Percentiles rank a stretch among this genome's conserved stretches.
Conservation (phyloP, 2,888 invertebrate species). For the Melieria crassipennis region DNA sequence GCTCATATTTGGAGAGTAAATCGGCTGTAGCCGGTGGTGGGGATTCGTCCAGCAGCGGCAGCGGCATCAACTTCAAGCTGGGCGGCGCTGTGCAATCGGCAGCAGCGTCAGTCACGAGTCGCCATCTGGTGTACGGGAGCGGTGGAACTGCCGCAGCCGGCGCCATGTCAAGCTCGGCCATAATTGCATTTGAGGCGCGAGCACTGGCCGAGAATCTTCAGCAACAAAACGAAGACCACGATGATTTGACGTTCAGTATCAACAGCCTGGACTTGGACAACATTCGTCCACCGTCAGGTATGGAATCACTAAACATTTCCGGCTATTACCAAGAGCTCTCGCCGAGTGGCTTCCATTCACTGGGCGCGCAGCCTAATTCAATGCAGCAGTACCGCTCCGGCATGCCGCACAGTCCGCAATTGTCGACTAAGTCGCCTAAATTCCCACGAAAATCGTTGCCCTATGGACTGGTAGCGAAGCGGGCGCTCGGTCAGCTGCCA, state of each 20-base stretch:
- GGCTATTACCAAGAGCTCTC: constrained; percentile 66
- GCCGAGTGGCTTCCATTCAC: constrained; percentile 17
- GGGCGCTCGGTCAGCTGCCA: constrained; percentile 70
- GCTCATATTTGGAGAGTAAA: constrained; percentile 4
- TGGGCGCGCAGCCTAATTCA: not conserved
- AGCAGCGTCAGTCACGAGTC: constrained; percentile 44
- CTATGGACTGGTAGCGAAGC: constrained; percentile 75
- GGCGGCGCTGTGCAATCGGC: constrained; percentile 61
- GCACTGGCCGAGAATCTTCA: constrained; percentile 70
- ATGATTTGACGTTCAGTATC: constrained; percentile 70
- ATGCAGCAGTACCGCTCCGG: not conserved
- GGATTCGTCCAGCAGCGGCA: constrained; percentile 24
- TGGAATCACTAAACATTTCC: constrained; percentile 73
- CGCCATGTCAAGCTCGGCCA: constrained; percentile 73
- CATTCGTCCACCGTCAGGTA: constrained; percentile 79
- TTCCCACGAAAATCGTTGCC: constrained; percentile 77
- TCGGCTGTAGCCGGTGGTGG: constrained; percentile 8
- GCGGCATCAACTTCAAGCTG: constrained; percentile 56
- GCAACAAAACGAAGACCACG: constrained; percentile 45
- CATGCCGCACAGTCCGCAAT: constrained; percentile 45
- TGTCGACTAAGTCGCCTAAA: constrained; percentile 62
- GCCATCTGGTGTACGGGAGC: constrained; percentile 65
- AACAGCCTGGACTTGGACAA: constrained; percentile 78
- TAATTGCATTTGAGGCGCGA: constrained; percentile 81
- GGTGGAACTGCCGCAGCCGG: constrained; percentile 67